These are phyloP conservation scores for Drosophila nannoptera DNA, from an alignment of 1,140 invertebrate species.

Conservation along the genomic window DNA sequence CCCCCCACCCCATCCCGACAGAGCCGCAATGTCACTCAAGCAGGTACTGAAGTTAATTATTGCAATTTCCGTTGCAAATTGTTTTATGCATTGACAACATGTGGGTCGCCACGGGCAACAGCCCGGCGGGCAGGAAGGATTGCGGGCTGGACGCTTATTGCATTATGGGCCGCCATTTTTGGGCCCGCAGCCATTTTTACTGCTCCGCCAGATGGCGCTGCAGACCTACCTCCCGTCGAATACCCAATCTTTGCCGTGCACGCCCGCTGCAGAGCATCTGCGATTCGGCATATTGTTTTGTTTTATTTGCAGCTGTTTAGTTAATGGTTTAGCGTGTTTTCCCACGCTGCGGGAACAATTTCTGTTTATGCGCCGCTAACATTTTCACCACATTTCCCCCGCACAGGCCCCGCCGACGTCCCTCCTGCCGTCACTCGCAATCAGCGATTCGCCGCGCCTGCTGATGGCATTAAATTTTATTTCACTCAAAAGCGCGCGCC, in stretches of 20 bases:
- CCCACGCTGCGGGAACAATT: conserved; percentile 59
- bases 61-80: conserved; percentile 75
- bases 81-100: conserved; percentile 73
- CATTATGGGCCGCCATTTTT: conserved; percentile 69
- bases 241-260: background rate
- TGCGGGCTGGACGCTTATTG: conserved; percentile 51
- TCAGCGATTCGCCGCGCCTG: conserved; percentile 29
- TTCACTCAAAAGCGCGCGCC: conserved; percentile 57
- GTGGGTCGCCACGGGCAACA: conserved; percentile 15
- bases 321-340: conserved; percentile 75
- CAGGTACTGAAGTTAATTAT: conserved; percentile 78
- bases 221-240: background rate
- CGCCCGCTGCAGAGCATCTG: conserved; percentile 5
- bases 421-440: background rate
- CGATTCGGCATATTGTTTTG: conserved; percentile 34
- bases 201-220: conserved; percentile 35
- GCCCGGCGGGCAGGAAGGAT: background rate
- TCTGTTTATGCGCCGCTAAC: conserved; percentile 76
- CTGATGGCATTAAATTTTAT: conserved; percentile 73
- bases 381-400: conserved; percentile 53
- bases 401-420: background rate
- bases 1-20: background rate
- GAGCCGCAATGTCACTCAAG: conserved; percentile 69
- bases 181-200: conserved; percentile 60
- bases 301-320: conserved; percentile 70